Base-by-base conservation (phyloP, 2,888 invertebrate species). In the Troides aeacus region DNA sequence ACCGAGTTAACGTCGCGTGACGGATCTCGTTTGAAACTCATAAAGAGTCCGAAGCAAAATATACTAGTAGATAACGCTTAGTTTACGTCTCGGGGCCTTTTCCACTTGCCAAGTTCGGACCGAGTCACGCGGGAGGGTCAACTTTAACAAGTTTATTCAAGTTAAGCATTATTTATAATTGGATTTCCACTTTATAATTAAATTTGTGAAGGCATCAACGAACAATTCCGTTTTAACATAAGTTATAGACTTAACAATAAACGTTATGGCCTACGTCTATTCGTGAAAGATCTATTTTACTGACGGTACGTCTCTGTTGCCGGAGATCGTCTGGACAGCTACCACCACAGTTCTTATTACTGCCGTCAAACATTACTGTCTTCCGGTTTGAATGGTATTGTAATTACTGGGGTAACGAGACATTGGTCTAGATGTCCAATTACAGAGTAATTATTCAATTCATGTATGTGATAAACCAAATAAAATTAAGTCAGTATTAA, bases 41-140 rank as follows among this genome's bases (percentile, higher is more conserved):
- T 92, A 92, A 92, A 92, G 88, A 89, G 90, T 91, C 91, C 91
- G 86, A 90, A 91, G 90, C 90, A 90, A 92, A 92, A 89, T 90
- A 89, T 89, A 88, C 86, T 85, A 82, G 86, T 90, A 92, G 92
- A 92, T 92, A 92, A 90, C 89, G 84, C 86, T 87, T 88, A 86
- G 85, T 90, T 89, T 89, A 89, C 88, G 90, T 88, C 88, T 86
- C 83, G 82, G 83, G 84, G 85, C 89, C 89, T 88, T 88, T 86
- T 87, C 90, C 89, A 90, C 89, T 90, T 88, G 88, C 85, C 82
- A 85, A 90, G 85, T 90, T 91, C 83, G 79, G 81, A 81, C 78
- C 79, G 78, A 80, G 79, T 78, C 81, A 77, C 80, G 75, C 80
- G 80, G 79, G 84, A 86, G 87, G 89, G 87, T 88, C 86, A 84